A percentile compares a stretch with the other conserved stretches of the same genome.
These are phyloP conservation scores for Aphyosemion australe DNA, from an alignment of 2,113 vertebrate species.

Conservation along the genomic window DNA sequence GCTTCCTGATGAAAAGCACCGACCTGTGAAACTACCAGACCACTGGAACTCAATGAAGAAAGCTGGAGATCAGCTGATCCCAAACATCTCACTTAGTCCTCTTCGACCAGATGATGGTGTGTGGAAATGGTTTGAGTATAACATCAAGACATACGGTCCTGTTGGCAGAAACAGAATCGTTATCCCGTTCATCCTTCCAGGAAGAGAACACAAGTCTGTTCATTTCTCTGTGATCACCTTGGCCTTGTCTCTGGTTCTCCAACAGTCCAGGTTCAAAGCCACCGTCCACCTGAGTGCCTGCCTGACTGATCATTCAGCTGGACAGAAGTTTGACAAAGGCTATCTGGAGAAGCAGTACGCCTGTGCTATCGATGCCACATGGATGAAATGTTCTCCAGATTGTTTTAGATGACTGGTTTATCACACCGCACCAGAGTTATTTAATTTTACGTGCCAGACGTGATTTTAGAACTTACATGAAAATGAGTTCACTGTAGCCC, in stretches of 20 bases:
- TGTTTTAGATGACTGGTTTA: background rate
- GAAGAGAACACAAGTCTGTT: no score
- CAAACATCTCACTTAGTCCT: constrained; percentile 13
- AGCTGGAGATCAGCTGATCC: constrained; percentile 5
- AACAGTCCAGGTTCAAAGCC: constrained; percentile 11
- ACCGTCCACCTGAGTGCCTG: background rate
- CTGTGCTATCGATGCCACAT: background rate
- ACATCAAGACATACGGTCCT: background rate
- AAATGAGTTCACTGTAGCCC: no score
- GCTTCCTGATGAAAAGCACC: no score
- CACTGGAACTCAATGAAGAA: no score
- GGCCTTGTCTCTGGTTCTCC: no score
- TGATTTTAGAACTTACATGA: no score
- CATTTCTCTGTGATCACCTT: no score
- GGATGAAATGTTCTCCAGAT: background rate
- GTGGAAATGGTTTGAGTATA: accelerated
- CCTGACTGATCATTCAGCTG: background rate
- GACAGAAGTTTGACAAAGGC: background rate
- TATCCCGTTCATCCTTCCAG: no score
- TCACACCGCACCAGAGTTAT: no score
- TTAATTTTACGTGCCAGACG: no score
- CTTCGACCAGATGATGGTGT: accelerated
- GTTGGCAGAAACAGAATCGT: no score
- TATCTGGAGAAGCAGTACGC: constrained; percentile 13
- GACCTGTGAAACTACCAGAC: no score